Conservation (phyloP, 2,888 invertebrate genomes). For the Drosophila meridiana region DNA sequence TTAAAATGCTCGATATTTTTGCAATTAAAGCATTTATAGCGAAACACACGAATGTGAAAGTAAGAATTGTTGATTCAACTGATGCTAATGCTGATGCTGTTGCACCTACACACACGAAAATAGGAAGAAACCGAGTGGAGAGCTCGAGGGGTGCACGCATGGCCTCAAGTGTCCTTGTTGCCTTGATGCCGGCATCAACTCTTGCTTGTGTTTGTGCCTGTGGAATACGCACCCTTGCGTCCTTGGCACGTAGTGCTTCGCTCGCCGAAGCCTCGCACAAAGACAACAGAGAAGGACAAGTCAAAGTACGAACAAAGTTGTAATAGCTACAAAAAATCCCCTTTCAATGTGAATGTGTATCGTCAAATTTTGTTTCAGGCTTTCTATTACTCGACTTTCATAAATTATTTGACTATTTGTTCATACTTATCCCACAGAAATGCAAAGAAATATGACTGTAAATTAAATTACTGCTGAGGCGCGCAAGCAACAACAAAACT, state of each 20-base stretch:
- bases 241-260: conserved; percentile 51
- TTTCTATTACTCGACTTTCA: neutral
- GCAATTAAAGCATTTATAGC: neutral
- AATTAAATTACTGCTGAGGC: neutral
- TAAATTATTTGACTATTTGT: neutral
- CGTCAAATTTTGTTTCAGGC: neutral
- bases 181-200: conserved; percentile 57
- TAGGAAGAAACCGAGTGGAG: conserved; percentile 1
- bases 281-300: conserved; percentile 56
- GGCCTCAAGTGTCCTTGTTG: conserved; percentile 64
- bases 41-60: neutral
- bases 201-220: conserved; percentile 32
- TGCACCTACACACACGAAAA: conserved; percentile 6
- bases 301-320: conserved; percentile 36
- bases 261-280: conserved; percentile 34
- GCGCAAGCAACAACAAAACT: neutral
- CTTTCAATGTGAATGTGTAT: conserved; percentile 15
- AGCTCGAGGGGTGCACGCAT: conserved; percentile 33
- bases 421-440: neutral
- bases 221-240: conserved; percentile 42
- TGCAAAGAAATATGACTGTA: neutral
- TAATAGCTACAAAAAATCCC: conserved; percentile 22
- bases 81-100: conserved; percentile 23
- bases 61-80: conserved; percentile 30
- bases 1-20: too few relatives aligned